These are phyloP conservation scores for Bibio marci DNA, from an alignment of 2,888 invertebrate species.

Conservation along the genomic window DNA sequence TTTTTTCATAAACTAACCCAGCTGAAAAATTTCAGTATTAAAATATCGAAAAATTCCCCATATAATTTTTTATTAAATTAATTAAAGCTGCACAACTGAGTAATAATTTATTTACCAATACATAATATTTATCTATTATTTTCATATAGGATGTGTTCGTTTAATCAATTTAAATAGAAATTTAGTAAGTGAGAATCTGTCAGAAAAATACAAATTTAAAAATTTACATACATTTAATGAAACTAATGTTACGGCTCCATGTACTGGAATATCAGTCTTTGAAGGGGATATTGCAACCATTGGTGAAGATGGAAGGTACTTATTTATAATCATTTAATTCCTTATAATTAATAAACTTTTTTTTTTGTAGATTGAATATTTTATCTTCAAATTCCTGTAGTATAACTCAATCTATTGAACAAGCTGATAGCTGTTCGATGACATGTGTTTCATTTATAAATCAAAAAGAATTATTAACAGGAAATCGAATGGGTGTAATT, in stretches of 20 bases:
- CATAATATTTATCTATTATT: slow-evolving; percentile 25
- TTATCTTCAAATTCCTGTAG: slow-evolving; percentile 32
- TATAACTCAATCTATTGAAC: slow-evolving; percentile 33
- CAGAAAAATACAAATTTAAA: slow-evolving; percentile 43
- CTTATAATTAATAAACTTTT: slow-evolving; percentile 26
- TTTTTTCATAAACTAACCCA: no score
- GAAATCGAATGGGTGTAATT: slow-evolving; percentile 76
- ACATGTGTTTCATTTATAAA: slow-evolving; percentile 61
- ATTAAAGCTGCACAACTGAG: neutral
- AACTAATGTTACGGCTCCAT: slow-evolving; percentile 38
- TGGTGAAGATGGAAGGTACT: slow-evolving; percentile 67
- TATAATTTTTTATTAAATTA: neutral
- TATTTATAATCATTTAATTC: slow-evolving; percentile 36
- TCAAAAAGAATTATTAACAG: slow-evolving; percentile 51
- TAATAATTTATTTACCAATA: neutral
- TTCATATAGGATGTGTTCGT: slow-evolving; percentile 49
- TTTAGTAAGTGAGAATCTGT: slow-evolving; percentile 36
- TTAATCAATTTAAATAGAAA: slow-evolving; percentile 45
- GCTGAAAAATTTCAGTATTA: no score
- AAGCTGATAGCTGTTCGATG: slow-evolving; percentile 67
- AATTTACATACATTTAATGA: slow-evolving; percentile 45
- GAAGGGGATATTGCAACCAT: slow-evolving; percentile 65
- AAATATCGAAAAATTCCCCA: no score
- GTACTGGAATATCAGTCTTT: slow-evolving; percentile 57
- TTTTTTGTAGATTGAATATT: slow-evolving; percentile 29